Base-by-base conservation (phyloP, 2,797 vertebrate genomes). In the Carapus acus region DNA sequence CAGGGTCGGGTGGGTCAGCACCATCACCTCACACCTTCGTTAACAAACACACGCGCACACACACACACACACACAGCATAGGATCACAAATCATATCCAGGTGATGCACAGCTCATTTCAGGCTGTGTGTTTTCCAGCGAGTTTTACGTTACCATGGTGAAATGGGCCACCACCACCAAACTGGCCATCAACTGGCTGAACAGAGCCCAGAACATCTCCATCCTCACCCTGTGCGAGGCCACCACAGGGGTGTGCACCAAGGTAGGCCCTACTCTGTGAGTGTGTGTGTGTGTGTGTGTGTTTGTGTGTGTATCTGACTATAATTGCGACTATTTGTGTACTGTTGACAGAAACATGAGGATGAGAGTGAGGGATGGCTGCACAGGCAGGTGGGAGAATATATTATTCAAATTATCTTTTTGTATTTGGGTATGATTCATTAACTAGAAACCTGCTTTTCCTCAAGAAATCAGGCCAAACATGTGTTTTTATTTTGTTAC, bases 101-200 rank as follows among this genome's bases (percentile, higher is more conserved):
- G n/a, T n/a, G n/a, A n/a, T n/a, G n/a, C n/a, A n/a, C n/a, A n/a
- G n/a, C n/a, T n/a, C n/a, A n/a, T n/a, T n/a, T n/a, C n/a, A n/a
- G n/a, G n/a, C n/a, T n/a, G n/a, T 56, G 24, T 67, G 14, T 79
- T 43, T 67, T 18, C 15, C 71, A 96, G 93, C 41, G 95, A 98
- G 59, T 91, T 91, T 77, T 99, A 99, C 45, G 88, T 99, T 59
- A 98, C 93, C 58, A 97, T 98, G 94, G 96, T 99, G 72, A 97
- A 94, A 34, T 99, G 96, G 96, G 94, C 94, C 49, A 96, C 94
- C 48, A 93, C 88, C 77, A 98, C 94, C 62, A 97, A 95, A 71
- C 90, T 98, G 68, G 93, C 94, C 7, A 93, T 98, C 44, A 98
- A 93, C 82, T 99, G 96, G 96, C 80, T 99, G 71, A 98, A 96